Percentiles rank a stretch among this genome's conserved stretches.
phyloP scores from a whole-genome alignment of 1,140 invertebrate genomes.

The Drosophila littoralis region DNA sequence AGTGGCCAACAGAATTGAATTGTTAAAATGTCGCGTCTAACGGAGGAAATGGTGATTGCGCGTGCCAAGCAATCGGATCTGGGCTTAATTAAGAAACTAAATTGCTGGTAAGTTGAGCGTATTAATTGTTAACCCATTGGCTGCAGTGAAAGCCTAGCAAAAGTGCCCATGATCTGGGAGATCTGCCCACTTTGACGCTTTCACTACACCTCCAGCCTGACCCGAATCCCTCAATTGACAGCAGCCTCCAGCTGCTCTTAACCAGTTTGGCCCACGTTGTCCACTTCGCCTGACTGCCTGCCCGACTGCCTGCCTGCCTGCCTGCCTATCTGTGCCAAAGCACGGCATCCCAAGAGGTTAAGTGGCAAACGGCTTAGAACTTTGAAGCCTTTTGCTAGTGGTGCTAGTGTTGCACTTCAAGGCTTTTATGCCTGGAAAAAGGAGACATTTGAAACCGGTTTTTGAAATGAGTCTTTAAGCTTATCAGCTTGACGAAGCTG shows the following conservation, averaged over 20 bases:
- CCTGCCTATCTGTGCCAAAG: conserved; percentile 35
- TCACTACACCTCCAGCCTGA: conserved; percentile 45
- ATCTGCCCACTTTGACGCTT: conserved; percentile 67
- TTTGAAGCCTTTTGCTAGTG: conserved; percentile 15
- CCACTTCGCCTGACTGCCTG: conserved; percentile 38
- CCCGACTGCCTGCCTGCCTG: not conserved
- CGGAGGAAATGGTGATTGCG: conserved; percentile 96
- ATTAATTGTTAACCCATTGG: conserved; percentile 35
- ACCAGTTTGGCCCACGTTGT: conserved; percentile 64
- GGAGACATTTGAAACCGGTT: conserved; percentile 18
- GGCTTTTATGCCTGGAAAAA: conserved; percentile 21
- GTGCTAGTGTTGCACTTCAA: conserved; percentile 36
- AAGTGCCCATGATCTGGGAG: conserved; percentile 31
- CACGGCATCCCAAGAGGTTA: conserved; percentile 46
- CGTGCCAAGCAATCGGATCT: conserved; percentile 94
- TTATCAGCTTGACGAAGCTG: not conserved
- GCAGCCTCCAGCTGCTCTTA: conserved; percentile 45
- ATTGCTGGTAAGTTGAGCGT: conserved; percentile 92
- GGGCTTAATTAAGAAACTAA: conserved; percentile 92
- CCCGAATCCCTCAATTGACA: conserved; percentile 32
- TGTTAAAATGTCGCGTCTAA: conserved; percentile 89
- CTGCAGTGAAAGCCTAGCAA: conserved; percentile 62
- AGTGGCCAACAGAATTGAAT: conserved; percentile 19
- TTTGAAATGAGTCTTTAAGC: not conserved
- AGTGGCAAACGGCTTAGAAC: conserved; percentile 38